phyloP scores from a whole-genome alignment of 2,888 invertebrate species.

The Coecobrya sp. region DNA sequence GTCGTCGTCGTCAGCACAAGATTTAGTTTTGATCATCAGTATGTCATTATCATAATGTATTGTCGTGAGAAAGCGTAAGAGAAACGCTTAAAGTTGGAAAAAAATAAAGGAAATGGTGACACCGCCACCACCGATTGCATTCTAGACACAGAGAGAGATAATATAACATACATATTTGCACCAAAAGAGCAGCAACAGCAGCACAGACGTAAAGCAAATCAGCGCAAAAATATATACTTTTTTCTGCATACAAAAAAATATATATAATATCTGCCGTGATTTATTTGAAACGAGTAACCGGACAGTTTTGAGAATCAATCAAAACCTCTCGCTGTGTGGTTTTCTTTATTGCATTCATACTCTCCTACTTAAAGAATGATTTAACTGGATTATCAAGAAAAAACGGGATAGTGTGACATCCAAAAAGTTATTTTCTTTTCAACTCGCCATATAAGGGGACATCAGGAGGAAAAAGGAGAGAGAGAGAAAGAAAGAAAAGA shows the following conservation, averaged over 20 bases:
- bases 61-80: background rate
- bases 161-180: no score
- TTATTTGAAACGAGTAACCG: background rate
- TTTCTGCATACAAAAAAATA: background rate
- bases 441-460: conserved; percentile 26
- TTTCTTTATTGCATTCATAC: background rate
- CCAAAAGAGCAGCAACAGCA: no score
- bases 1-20: conserved; percentile 31
- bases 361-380: background rate
- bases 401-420: conserved; percentile 8
- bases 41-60: conserved; percentile 56
- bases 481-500: background rate
- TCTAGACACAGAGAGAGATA: no score
- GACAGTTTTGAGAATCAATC: conserved; percentile 2
- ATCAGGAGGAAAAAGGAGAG: background rate
- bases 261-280: background rate
- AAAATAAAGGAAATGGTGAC: conserved; percentile 1
- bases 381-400: conserved; percentile 52
- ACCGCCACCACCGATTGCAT: background rate
- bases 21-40: conserved; percentile 61
- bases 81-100: background rate
- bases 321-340: conserved; percentile 3
- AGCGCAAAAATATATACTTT: no score
- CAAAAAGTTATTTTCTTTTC: conserved; percentile 12
- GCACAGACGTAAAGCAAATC: no score